Percentiles rank a stretch among this genome's conserved stretches.
These are phyloP conservation scores for Pelobates fuscus DNA, from an alignment of 2,113 vertebrate species.

Conservation along the genomic window DNA sequence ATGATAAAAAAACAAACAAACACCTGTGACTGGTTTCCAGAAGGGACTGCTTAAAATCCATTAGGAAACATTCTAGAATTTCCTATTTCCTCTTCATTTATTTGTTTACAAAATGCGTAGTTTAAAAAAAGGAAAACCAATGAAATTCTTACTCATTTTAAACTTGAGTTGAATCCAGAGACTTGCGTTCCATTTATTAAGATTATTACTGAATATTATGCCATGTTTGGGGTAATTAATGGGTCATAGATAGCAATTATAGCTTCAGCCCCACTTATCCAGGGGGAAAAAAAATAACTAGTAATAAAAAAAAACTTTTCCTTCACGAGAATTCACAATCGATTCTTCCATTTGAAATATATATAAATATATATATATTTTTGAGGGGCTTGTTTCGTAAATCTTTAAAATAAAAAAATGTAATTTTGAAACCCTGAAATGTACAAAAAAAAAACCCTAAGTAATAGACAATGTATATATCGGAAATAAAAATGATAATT, in stretches of 20 bases:
- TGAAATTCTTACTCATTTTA: neutral
- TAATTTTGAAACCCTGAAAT: neutral
- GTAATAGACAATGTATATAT: neutral
- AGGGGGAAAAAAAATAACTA: neutral
- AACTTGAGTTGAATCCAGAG: constrained; percentile 6
- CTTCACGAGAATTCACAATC: neutral
- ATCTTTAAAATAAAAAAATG: neutral
- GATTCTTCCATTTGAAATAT: constrained; percentile 1
- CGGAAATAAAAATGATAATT: neutral
- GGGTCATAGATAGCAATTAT: neutral
- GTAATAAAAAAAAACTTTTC: neutral
- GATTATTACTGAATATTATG: constrained; percentile 33
- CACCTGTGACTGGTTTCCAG: constrained; percentile 14
- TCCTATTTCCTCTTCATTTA: constrained; percentile 26
- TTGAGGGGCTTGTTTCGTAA: neutral
- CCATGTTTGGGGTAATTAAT: constrained; percentile 23
- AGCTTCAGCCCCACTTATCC: constrained; percentile 33
- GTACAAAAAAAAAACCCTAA: constrained; percentile 12
- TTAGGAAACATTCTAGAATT: neutral
- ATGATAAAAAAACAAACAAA: neutral
- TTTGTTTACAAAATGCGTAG: constrained; percentile 34
- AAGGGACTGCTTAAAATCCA: constrained; percentile 8
- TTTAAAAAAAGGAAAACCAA: constrained; percentile 33
- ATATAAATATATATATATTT: neutral
- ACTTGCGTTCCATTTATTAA: constrained; percentile 36